These are phyloP conservation scores for Pristionchus mayeri DNA, from an alignment of 2,888 invertebrate genomes.

Conservation along the genomic window DNA sequence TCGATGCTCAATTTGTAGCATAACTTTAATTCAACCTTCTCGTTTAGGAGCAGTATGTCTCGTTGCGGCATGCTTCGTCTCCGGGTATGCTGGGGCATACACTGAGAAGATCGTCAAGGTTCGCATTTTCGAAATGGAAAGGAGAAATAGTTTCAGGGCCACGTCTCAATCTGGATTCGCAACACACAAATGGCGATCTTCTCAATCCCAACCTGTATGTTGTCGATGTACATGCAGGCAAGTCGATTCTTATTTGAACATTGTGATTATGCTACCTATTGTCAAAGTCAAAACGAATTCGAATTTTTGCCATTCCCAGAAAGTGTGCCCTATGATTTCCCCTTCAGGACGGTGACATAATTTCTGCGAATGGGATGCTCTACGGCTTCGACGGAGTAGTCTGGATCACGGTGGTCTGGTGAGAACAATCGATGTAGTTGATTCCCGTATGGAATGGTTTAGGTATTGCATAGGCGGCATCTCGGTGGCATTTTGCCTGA, in stretches of 20 bases:
- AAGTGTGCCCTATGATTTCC: too few relatives aligned
- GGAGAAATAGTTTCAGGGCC: constrained; percentile 81
- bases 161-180: constrained; percentile 90
- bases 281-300: too few relatives aligned
- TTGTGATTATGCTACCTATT: too few relatives aligned
- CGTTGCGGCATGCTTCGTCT: constrained; percentile 88
- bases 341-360: constrained; percentile 67
- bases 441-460: background rate
- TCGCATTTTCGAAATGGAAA: background rate
- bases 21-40: too few relatives aligned
- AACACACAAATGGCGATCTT: constrained; percentile 95
- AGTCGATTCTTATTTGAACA: too few relatives aligned
- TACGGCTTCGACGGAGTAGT: constrained; percentile 82
- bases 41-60: constrained; percentile 83
- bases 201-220: constrained; percentile 89
- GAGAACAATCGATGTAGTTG: too few relatives aligned
- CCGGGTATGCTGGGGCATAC: constrained; percentile 96
- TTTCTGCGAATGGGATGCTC: constrained; percentile 82
- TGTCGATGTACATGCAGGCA: constrained; percentile 75
- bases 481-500: constrained; percentile 96
- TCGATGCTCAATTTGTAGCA: too few relatives aligned
- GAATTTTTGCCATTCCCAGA: too few relatives aligned
- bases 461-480: constrained; percentile 93
- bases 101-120: constrained; percentile 95
- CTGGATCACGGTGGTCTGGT: constrained; percentile 84